Conservation (phyloP, 2,113 vertebrate genomes). For the Diphyllodes magnificus region DNA sequence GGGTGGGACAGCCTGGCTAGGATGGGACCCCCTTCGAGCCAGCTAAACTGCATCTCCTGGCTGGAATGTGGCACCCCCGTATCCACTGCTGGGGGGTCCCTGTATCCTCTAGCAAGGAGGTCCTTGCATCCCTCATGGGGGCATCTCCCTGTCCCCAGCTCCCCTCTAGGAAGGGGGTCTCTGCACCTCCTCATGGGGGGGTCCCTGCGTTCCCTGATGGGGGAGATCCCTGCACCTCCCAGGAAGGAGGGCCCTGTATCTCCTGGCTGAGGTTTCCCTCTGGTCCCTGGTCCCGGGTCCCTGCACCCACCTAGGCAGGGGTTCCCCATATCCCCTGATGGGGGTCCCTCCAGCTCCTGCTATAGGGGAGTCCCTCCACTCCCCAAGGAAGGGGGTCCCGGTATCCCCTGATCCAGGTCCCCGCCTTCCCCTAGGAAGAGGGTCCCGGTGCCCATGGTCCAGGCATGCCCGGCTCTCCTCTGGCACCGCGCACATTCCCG, state of each 20-base stretch:
- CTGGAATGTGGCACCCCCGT: background rate
- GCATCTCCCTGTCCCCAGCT: background rate
- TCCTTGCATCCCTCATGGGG: background rate
- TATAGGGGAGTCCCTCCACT: background rate
- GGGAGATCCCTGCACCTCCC: background rate
- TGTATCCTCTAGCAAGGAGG: background rate
- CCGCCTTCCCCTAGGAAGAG: too few species aligned
- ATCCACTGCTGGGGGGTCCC: background rate
- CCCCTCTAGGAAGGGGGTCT: background rate
- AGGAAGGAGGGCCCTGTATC: background rate
- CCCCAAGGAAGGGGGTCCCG: background rate
- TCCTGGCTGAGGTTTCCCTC: background rate
- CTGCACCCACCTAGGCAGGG: too few species aligned
- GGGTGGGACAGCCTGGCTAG: background rate
- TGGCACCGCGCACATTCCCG: background rate
- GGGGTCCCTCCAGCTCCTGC: background rate
- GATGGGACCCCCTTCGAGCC: rapidly evolving
- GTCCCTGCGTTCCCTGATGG: too few species aligned
- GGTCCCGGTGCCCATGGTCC: background rate
- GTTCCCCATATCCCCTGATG: background rate
- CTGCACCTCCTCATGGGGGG: background rate
- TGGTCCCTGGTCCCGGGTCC: background rate
- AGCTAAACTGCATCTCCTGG: rapidly evolving
- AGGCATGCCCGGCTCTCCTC: too few species aligned
- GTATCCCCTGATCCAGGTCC: background rate